Evolutionary conservation across 2,113 vertebrate genomes (phyloP), one percentile per base, ranked within the genome.

Genomic region (Ellobius talpinus): DNA sequence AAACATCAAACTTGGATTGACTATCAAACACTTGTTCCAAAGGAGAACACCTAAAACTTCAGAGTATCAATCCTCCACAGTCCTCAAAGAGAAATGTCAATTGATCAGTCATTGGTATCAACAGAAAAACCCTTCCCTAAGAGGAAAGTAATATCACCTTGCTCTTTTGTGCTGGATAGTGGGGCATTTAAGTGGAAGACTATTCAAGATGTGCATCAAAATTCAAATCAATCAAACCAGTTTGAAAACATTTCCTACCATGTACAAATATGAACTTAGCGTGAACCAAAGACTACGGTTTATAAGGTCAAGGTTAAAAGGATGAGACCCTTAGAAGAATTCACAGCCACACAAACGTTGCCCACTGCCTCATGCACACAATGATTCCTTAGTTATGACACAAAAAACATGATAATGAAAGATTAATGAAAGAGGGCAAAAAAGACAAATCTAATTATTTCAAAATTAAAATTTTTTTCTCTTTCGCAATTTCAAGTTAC

Each of bases 251-350:
- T 36, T 17, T 95, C 42, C 74, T 12, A 86, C 21, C 16, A 45
- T 26, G 70, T 68, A 63, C 36, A 85, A 90, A 93, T 79, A 85
- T 4, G 29, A 96, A 87, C 36, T 93, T 29, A 97, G 42, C 91
- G 58, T 47, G 45, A 3, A 86, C 50, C 33, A 92, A 90, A 92
- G 52, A 52, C 52, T 21, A 81, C 89, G 70, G 90, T 63, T 11
- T 70, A 87, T 19, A 58, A 58, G 55, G 55, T 58, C 36, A 2
- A 85, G 31, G 4, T 89, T 21, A 21, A 91, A 94, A 52, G 21
- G 21, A 91, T 42, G 74, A 73, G 85, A 73, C 55, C 93, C 31
- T 93, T 47, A 70, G 1, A 55, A 87, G 13, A 66, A 95, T 85
- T 70, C 12, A 74, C 21, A 92, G 52, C 13, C 23, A 16, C 24